Percentiles rank a stretch among this genome's conserved stretches.
Conservation (phyloP, 2,797 vertebrate genomes). For the Enteromius unitaeniatus region DNA sequence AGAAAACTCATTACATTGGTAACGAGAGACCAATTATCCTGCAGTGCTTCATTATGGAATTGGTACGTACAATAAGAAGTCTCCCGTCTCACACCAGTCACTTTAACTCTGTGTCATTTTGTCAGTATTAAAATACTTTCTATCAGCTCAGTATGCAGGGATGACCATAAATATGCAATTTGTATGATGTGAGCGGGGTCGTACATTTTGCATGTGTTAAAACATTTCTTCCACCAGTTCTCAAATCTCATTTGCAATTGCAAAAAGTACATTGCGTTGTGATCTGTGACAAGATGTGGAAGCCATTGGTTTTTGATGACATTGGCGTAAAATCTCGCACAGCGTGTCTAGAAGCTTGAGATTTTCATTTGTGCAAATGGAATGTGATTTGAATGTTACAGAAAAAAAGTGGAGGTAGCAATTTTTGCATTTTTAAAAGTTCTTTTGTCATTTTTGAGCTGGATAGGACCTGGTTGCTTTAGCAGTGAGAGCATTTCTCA, state of each 20-base stretch:
- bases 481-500: neutral
- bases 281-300: neutral
- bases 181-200: neutral
- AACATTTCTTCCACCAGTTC: neutral
- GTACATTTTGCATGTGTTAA: neutral
- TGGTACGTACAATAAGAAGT: neutral
- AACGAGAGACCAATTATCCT: slow-evolving; percentile 17
- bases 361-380: neutral
- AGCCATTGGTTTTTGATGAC: neutral
- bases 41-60: neutral
- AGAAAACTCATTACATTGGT: slow-evolving; percentile 9
- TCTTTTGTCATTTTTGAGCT: neutral
- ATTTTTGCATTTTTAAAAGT: neutral
- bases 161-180: neutral
- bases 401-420: neutral
- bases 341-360: neutral
- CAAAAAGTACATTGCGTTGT: neutral
- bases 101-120: neutral
- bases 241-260: neutral
- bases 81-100: neutral
- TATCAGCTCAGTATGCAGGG: neutral
- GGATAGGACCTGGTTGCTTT: neutral
- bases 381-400: neutral
- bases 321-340: neutral
- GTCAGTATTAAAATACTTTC: slow-evolving; percentile 1